Evolutionary conservation across 2,113 vertebrate genomes (phyloP), one percentile per base, ranked within the genome.

Genomic region (Lanius collurio): DNA sequence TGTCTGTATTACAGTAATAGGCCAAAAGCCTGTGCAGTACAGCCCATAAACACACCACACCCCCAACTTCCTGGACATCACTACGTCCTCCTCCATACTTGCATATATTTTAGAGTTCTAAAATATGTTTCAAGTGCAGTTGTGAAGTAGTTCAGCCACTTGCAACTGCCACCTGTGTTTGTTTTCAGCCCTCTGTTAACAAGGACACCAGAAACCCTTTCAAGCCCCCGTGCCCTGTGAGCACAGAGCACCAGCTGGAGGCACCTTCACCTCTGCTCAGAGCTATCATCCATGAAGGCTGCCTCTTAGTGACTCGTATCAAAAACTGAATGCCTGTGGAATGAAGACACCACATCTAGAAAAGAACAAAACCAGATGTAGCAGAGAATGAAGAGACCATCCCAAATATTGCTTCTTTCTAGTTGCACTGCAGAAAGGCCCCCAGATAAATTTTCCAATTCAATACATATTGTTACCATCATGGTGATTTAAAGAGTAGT

Each of bases 271-370:
- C 30, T 67, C 49, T 30, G 11, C 31, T 47, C 37, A 41, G 18
- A 57, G 12, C 6, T 52, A 69, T 55, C 46, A 41, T 3, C 47
- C 71, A 1, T 2, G 21, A 41, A 71, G 39, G 15, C n/a, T 37
- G 33, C 37, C 42, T 44, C 9, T 2, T 37, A 37, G 37, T 6
- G 20, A 22, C 33, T 49, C 23, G 6, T 7, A 71, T 5, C 24
- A n/a, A 33, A 46, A 63, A 6, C 42, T 31, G 2, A 68, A 30
- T 10, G 7, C 33, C 59, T 57, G 7, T 22, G 67, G 18, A 91
- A 37, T 37, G 37, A 37, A 67, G 2, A 0, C 1, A 35, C 1
- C 59, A 44, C 18, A 85, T 3, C 7, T 3, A 59, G 20, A 15
- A 8, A 28, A 63, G 64, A 71, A 50, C 46, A 56, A n/a, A 74